Conservation (phyloP, 2,113 vertebrate species). For the Sebastes schlegelii region DNA sequence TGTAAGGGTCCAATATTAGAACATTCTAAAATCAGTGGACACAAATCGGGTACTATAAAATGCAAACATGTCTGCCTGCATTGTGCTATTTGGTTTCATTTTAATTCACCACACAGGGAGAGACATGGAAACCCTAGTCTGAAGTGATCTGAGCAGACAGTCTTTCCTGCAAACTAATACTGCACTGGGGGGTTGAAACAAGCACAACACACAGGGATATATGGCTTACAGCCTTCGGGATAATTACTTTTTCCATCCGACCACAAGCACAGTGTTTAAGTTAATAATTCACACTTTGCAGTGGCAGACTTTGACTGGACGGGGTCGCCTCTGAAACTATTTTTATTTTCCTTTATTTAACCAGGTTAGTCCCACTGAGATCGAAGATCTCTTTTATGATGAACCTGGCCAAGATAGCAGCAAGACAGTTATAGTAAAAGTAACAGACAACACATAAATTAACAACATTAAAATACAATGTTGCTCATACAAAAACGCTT, state of each 20-base stretch:
- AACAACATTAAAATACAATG: too few species aligned
- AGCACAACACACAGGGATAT: conserved; percentile 9
- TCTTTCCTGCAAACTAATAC: conserved; percentile 36
- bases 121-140: conserved; percentile 22
- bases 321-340: not conserved
- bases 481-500: too few species aligned
- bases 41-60: not conserved
- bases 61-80: not conserved
- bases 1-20: not conserved
- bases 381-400: too few species aligned
- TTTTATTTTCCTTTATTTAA: too few species aligned
- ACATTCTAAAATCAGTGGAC: not conserved
- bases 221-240: conserved; percentile 7
- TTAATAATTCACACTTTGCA: conserved; percentile 36
- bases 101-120: not conserved
- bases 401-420: too few species aligned
- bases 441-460: too few species aligned
- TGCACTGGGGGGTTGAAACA: conserved; percentile 21
- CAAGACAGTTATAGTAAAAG: too few species aligned
- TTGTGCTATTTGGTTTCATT: conserved; percentile 2
- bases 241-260: conserved; percentile 40
- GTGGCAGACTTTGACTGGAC: conserved; percentile 21
- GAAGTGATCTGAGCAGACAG: not conserved
- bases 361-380: too few species aligned
- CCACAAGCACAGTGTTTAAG: conserved; percentile 14